Conservation (phyloP, 2,113 vertebrate genomes). For the Aphelocoma coerulescens region DNA sequence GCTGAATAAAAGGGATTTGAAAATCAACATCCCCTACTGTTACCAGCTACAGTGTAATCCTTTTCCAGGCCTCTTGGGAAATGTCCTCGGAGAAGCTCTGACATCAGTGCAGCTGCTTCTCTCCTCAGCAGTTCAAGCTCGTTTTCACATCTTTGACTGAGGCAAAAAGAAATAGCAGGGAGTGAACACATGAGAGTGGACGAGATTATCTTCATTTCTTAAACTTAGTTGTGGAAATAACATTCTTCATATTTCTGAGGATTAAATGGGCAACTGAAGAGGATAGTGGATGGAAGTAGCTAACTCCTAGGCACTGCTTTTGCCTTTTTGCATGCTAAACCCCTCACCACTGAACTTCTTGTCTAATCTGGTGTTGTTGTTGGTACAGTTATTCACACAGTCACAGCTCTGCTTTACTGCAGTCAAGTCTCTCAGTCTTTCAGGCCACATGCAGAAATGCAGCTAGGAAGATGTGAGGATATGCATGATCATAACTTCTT, state of each 20-base stretch:
- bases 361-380: background rate
- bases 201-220: background rate
- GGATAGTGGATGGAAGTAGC: background rate
- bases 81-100: slow-evolving; percentile 38
- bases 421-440: background rate
- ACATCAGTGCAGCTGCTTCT: slow-evolving; percentile 34
- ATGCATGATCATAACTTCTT: background rate
- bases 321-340: background rate
- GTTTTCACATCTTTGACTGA: background rate
- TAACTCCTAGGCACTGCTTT: background rate
- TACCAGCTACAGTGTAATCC: slow-evolving; percentile 46
- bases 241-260: background rate
- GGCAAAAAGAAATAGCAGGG: background rate
- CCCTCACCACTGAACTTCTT: background rate
- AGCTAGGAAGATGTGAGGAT: background rate
- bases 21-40: slow-evolving; percentile 60
- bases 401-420: background rate
- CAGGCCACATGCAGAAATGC: background rate
- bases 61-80: slow-evolving; percentile 47
- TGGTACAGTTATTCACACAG: background rate
- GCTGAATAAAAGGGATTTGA: slow-evolving; percentile 60
- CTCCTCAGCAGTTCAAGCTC: slow-evolving; percentile 21
- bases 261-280: background rate
- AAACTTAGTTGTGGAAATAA: background rate
- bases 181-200: background rate